These are phyloP conservation scores for Anguilla anguilla DNA, from an alignment of 2,797 vertebrate genomes.

Conservation along the genomic window DNA sequence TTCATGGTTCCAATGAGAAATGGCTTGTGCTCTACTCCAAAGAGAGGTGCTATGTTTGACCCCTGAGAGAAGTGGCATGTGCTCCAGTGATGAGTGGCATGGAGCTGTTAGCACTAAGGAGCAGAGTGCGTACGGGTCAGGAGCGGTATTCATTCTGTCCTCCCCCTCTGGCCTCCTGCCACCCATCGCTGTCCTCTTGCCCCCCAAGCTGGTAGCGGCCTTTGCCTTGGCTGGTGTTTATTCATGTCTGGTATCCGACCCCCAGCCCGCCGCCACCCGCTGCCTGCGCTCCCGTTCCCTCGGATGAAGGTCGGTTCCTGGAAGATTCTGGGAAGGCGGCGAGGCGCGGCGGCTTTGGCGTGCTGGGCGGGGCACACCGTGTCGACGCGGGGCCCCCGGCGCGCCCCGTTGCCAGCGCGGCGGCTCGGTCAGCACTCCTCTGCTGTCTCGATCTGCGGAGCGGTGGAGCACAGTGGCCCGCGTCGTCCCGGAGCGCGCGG, in stretches of 20 bases:
- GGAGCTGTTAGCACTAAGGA: background rate
- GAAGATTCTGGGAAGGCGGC: background rate
- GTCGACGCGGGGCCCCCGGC: background rate
- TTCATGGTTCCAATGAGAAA: background rate
- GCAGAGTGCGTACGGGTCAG: background rate
- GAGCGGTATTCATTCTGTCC: background rate
- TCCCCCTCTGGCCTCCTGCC: background rate
- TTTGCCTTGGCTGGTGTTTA: background rate
- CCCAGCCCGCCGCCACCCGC: background rate
- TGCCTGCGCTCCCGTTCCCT: background rate
- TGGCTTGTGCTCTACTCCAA: background rate
- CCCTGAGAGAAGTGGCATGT: background rate
- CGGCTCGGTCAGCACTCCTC: slow-evolving; percentile 56
- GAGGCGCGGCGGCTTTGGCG: background rate
- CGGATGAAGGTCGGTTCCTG: background rate
- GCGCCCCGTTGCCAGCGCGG: slow-evolving; percentile 45
- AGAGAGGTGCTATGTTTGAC: background rate
- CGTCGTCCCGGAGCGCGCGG: slow-evolving; percentile 70
- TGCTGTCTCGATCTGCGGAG: slow-evolving; percentile 68
- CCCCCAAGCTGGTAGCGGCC: background rate
- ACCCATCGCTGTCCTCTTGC: background rate
- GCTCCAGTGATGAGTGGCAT: background rate
- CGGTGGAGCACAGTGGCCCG: slow-evolving; percentile 51
- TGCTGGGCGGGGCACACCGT: background rate
- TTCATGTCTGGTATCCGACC: background rate